These are phyloP conservation scores for Ianthella basta DNA, from an alignment of 37 sponge, comb jelly and placozoan genomes.

Conservation along the genomic window DNA sequence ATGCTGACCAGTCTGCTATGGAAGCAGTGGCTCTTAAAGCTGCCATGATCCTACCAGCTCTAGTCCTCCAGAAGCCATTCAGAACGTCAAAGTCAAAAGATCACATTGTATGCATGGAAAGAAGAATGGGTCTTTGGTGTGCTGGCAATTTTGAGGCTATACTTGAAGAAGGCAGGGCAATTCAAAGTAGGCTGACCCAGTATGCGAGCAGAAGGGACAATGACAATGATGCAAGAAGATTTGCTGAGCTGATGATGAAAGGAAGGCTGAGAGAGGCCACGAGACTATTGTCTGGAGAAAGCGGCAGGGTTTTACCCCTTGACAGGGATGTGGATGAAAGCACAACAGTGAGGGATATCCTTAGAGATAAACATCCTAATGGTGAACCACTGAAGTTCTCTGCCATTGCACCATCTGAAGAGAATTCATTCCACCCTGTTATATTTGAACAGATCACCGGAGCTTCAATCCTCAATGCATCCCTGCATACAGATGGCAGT, in stretches of 20 bases:
- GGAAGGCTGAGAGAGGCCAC: not conserved
- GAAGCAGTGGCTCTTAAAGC: constrained; percentile 1
- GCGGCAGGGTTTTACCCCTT: not conserved
- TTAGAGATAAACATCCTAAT: not conserved
- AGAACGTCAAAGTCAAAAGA: not conserved
- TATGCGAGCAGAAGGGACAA: too few relatives aligned
- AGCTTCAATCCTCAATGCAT: not conserved
- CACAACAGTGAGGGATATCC: not conserved
- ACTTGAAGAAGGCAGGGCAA: not conserved
- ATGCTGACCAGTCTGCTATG: not conserved
- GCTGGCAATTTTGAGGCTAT: not conserved
- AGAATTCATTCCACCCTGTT: not conserved
- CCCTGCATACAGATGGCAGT: not conserved
- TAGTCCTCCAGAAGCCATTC: constrained; percentile 12
- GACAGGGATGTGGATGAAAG: not conserved
- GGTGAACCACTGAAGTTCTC: not conserved
- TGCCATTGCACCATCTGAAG: not conserved
- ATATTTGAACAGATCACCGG: not conserved
- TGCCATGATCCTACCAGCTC: constrained; percentile 4
- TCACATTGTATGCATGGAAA: not conserved
- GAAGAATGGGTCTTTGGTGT: not conserved
- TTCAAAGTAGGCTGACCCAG: not conserved
- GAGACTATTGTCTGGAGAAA: not conserved
- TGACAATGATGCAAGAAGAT: not conserved
- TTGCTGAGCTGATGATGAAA: constrained; percentile 3